Percentiles rank a stretch among this genome's conserved stretches.
These are phyloP conservation scores for Cheilosia vernalis DNA, from an alignment of 2,888 invertebrate species.

Conservation along the genomic window DNA sequence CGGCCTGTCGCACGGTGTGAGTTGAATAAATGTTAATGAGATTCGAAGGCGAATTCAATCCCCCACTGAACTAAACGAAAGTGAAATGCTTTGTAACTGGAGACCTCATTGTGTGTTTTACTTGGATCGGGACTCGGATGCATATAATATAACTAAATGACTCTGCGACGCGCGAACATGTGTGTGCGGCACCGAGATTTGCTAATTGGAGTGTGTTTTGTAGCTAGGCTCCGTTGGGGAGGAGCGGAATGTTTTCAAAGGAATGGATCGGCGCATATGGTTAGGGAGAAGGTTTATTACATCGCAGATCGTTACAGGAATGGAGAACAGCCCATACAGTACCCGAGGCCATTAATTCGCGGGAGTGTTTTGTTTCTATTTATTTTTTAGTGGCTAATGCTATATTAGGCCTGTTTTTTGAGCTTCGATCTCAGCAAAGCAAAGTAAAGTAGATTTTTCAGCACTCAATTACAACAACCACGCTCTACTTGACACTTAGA, in stretches of 20 bases:
- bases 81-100: constrained; percentile 60
- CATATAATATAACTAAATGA: constrained; percentile 16
- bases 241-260: constrained; percentile 52
- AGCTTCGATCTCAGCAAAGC: too few species aligned
- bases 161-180: background rate
- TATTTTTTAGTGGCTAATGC: too few species aligned
- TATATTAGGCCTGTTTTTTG: too few species aligned
- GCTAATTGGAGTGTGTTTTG: constrained; percentile 51
- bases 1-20: constrained; percentile 21
- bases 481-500: too few species aligned
- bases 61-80: constrained; percentile 54
- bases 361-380: too few species aligned
- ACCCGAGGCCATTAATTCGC: background rate
- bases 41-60: constrained; percentile 43
- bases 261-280: background rate
- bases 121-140: constrained; percentile 14
- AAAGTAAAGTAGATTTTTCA: too few species aligned
- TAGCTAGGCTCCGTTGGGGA: constrained; percentile 43
- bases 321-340: background rate
- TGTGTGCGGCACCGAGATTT: constrained; percentile 39
- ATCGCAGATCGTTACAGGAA: background rate
- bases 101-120: constrained; percentile 30
- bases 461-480: too few species aligned
- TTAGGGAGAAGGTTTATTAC: background rate
- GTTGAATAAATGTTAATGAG: constrained; percentile 59